Base-by-base conservation (phyloP, 2,113 vertebrate genomes). In the Sarotherodon lohbergeri region DNA sequence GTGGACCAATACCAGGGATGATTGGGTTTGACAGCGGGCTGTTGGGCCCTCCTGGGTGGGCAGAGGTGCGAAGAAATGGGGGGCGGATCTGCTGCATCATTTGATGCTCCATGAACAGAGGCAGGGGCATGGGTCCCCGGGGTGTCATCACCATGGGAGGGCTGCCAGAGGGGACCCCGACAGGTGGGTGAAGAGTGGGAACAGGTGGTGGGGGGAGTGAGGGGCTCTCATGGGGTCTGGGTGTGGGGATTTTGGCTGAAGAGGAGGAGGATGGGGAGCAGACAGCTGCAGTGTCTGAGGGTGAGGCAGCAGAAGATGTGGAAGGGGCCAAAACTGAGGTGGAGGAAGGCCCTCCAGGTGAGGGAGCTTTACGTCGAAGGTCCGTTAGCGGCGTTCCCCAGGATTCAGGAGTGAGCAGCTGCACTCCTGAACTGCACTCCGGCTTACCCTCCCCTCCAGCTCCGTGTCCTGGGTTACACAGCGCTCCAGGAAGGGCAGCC, bases 121-220 rank as follows among this genome's bases (percentile, higher is more conserved):
- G 98, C 91, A 99, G 95, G 48, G 98, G 98, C 94, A 99, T 97
- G 1, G 99, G 98, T 66, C 99, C 99, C 46, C 98, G 97, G 63
- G 98, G 98, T 82, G 98, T 99, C 98, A 99, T 99, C 90, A 99
- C 97, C 98, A 99, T 98, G 29, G 98, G 98, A 84, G 98, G 98
- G 90, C 97, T 99, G 85, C 98, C 98, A 76, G 98, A 96, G 41
- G 98, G 98, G 92, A 98, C 94, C 17, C 98, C 99, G 27, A 99
- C 96, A 59, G 97, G 96, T 93, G 98, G 98, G 94, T 98, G 98
- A 95, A 98, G 97, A 90, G 97, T 91, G 8, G 97, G 96, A 87
- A 97, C 95, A 1, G 97, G 97, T n/a, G 97, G 97, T 63, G 97
- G 95, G 14, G 89, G 97, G 89, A 98, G 96, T 84, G 96, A 97